Base-by-base conservation (phyloP, 2,113 vertebrate genomes). In the Myiopsitta monachus region DNA sequence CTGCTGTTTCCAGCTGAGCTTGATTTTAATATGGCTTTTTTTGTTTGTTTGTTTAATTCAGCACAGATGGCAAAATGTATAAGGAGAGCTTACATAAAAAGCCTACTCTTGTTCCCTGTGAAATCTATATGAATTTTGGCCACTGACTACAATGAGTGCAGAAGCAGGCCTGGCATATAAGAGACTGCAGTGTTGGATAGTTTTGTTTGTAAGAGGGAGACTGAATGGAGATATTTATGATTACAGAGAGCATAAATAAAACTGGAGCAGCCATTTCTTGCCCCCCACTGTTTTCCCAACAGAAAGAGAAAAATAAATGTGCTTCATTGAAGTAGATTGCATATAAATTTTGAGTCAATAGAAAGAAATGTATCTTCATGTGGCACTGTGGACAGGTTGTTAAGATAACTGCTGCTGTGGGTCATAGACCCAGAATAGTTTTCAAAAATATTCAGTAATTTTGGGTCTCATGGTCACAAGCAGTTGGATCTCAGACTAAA, bases 31-130 rank as follows among this genome's bases (percentile, higher is more conserved):
- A 54, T 46, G 57, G 49, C 31, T 26, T 39, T 62, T 62, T 74
- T 94, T 86, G 92, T 94, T 89, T 74, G 90, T 94, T 95, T 94
- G 80, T 94, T 95, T 94, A 85, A 81, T 94, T 91, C 67, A 66
- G 44, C 90, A 91, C 86, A 96, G 87, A 94, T 91, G 87, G 74
- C 2, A 9, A 92, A 54, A 91, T 91, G 43, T 85, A 59, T 75
- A 88, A 83, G 80, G 73, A 79, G 18, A 75, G n/a, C 70, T 77
- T 91, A 66, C 73, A 59, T 41, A 66, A 0, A 73, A 26, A 87
- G 63, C 46, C 63, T 79, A 2, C 49, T 87, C 88, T 82, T 73
- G 57, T 81, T 96, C 74, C n/a, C 11, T 47, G 44, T 61, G 49
- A 96, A 79, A 94, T 89, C 74, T 63, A 3, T 73, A 39, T 46